Conservation (phyloP, 1,140 invertebrate genomes). For the Galleria mellonella region DNA sequence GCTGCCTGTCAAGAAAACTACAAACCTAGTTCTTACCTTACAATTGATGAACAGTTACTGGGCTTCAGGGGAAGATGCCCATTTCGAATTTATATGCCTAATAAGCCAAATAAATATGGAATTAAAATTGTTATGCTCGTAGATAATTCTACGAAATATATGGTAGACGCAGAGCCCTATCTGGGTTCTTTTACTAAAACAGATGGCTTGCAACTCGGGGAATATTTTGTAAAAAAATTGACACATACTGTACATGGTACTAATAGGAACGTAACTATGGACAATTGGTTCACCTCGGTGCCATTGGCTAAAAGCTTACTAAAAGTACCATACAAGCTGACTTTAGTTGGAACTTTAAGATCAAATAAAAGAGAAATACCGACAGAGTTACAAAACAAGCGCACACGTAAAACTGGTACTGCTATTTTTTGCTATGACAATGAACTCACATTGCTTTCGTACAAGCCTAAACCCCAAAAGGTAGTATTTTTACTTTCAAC, state of each 20-base stretch:
- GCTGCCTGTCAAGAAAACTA: too few species aligned
- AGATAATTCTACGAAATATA: too few species aligned
- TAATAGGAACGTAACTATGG: too few species aligned
- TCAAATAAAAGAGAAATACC: conserved; percentile 44
- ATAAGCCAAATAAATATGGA: too few species aligned
- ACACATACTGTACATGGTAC: conserved; percentile 29
- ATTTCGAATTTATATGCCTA: conserved; percentile 18
- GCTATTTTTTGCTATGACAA: conserved; percentile 44
- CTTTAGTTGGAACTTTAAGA: conserved; percentile 32
- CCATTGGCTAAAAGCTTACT: too few species aligned
- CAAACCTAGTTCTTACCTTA: conserved; percentile 7
- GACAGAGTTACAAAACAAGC: too few species aligned
- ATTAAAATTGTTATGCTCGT: too few species aligned
- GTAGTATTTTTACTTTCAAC: conserved; percentile 21
- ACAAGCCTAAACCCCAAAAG: too few species aligned
- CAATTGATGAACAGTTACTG: conserved; percentile 15
- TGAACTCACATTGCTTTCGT: too few species aligned
- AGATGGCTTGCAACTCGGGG: conserved; percentile 16
- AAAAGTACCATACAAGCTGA: too few species aligned
- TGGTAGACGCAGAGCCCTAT: not conserved
- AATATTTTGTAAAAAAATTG: conserved; percentile 18
- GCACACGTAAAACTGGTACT: conserved; percentile 12
- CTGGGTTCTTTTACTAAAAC: not conserved
- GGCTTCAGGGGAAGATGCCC: too few species aligned
- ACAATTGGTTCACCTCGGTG: conserved; percentile 39